Conservation (phyloP, 2,797 vertebrate species). For the Erethizon dorsatum region DNA sequence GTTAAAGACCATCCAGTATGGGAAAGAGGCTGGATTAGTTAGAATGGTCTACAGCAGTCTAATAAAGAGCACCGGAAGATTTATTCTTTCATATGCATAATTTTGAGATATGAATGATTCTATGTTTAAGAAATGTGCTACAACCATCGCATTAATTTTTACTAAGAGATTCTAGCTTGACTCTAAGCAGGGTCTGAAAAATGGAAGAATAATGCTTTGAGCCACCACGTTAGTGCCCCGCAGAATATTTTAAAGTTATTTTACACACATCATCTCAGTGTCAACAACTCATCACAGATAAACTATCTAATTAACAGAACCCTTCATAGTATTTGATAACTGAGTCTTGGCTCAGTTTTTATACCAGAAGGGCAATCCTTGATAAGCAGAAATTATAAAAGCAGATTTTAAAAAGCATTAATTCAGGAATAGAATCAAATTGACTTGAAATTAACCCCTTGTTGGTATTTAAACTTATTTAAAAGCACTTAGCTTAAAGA, state of each 20-base stretch:
- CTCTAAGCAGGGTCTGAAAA: conserved; percentile 87
- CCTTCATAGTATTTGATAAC: conserved; percentile 93
- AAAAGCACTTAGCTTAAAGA: conserved; percentile 75
- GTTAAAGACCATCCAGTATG: conserved; percentile 78
- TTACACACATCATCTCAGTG: conserved; percentile 92
- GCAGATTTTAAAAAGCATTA: conserved; percentile 89
- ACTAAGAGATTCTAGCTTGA: conserved; percentile 85
- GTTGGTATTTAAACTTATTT: conserved; percentile 82
- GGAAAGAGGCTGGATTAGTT: conserved; percentile 80
- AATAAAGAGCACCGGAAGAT: conserved; percentile 76
- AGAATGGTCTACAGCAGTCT: conserved; percentile 73
- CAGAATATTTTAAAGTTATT: conserved; percentile 93
- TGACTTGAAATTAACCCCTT: conserved; percentile 90
- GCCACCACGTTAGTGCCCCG: conserved; percentile 89
- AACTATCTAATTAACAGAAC: conserved; percentile 93
- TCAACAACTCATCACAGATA: conserved; percentile 93
- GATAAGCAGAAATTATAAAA: conserved; percentile 92
- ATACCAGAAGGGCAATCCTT: conserved; percentile 93
- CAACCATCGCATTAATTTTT: conserved; percentile 86
- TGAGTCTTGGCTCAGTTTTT: conserved; percentile 92
- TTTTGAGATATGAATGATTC: conserved; percentile 82
- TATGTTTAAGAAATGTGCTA: conserved; percentile 86
- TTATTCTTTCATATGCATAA: conserved; percentile 82
- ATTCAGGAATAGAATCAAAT: conserved; percentile 89
- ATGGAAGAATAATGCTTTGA: conserved; percentile 89